A percentile compares a stretch with the other conserved stretches of the same genome.
Evolutionary conservation across 2,888 invertebrate species (phyloP).

Genomic region (Torymus texanus): DNA sequence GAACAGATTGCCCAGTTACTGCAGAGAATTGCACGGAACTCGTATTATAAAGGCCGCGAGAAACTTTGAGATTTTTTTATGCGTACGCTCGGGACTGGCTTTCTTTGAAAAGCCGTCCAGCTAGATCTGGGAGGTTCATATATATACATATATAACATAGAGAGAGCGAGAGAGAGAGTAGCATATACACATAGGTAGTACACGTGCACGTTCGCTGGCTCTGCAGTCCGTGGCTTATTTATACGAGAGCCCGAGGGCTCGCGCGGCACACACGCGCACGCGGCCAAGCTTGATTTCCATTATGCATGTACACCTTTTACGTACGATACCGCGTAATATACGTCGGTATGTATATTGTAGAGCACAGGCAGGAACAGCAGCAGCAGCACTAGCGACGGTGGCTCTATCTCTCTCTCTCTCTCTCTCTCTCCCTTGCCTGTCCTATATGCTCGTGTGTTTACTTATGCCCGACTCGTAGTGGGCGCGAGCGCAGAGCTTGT

Average conservation of each 20-base stretch:
- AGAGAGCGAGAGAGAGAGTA: no score
- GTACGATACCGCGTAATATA: constrained; percentile 52
- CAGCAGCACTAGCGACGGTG: neutral
- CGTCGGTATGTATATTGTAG: constrained; percentile 36
- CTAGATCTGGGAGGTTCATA: no score
- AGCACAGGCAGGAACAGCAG: neutral
- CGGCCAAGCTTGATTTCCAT: constrained; percentile 51
- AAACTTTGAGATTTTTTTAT: constrained; percentile 11
- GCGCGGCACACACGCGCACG: neutral
- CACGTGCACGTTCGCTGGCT: no score
- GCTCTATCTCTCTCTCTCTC: constrained; percentile 7
- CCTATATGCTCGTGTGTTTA: constrained; percentile 28
- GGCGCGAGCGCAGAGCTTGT: neutral
- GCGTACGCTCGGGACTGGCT: neutral
- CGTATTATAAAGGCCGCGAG: neutral
- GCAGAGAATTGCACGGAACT: neutral
- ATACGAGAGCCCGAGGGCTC: constrained; percentile 27
- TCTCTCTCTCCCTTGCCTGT: neutral
- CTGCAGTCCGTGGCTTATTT: constrained; percentile 42
- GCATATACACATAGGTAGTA: no score
- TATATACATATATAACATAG: no score
- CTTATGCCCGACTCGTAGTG: constrained; percentile 53
- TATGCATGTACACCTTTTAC: constrained; percentile 55
- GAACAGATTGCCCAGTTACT: constrained; percentile 5
- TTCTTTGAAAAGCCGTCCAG: neutral